Evolutionary conservation across 2,113 vertebrate species (phyloP).

Genomic region (Sapayoa aenigma): DNA sequence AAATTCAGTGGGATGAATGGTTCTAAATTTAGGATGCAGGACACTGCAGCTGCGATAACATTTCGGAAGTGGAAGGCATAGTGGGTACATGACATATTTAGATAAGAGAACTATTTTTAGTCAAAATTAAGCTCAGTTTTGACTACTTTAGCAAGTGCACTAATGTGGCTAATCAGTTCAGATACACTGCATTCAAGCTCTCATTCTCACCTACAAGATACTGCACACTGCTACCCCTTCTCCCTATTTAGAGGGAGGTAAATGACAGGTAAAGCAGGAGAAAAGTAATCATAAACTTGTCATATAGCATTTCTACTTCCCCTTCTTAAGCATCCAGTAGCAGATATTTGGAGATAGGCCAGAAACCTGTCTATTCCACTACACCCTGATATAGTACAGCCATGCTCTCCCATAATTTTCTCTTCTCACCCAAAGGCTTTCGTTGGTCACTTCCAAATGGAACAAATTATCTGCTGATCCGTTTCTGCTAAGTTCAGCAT

Average conservation of each 20-base stretch:
- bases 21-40: constrained; percentile 61
- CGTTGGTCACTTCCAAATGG: background rate
- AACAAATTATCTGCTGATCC: background rate
- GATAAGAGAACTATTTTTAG: constrained; percentile 62
- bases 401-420: background rate
- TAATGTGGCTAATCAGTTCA: constrained; percentile 10
- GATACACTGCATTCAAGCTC: background rate
- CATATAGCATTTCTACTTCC: background rate
- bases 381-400: background rate
- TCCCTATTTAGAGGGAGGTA: too few relatives aligned
- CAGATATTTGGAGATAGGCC: background rate
- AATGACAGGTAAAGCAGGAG: background rate
- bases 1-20: constrained; percentile 44
- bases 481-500: background rate
- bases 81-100: constrained; percentile 42
- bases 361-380: background rate
- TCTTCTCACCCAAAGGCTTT: background rate
- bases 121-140: background rate
- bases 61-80: constrained; percentile 56
- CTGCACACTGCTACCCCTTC: background rate
- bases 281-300: background rate
- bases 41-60: constrained; percentile 39
- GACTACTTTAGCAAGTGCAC: background rate
- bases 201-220: background rate
- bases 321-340: background rate